Percentiles rank a stretch among this genome's conserved stretches.
Conservation (phyloP, 2,797 vertebrate genomes). For the Huso huso region DNA sequence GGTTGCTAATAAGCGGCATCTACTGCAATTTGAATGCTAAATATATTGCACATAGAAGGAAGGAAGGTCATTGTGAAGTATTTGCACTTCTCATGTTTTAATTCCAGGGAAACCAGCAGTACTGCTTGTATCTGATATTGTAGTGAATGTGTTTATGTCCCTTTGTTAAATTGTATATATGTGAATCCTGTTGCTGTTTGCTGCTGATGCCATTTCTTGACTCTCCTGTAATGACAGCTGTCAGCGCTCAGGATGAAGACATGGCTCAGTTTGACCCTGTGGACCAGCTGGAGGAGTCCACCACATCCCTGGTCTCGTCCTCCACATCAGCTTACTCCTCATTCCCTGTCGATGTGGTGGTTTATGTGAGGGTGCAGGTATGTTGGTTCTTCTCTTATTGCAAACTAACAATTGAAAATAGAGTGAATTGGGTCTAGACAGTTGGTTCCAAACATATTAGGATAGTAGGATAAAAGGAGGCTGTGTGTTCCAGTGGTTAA, state of each 20-base stretch:
- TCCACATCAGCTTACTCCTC: constrained; percentile 90
- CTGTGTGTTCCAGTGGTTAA: no score
- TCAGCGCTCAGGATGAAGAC: constrained; percentile 89
- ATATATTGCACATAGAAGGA: no score
- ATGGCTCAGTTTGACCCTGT: constrained; percentile 92
- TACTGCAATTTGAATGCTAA: no score
- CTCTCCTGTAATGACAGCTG: constrained; percentile 53
- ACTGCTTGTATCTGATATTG: no score
- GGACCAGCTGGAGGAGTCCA: constrained; percentile 87
- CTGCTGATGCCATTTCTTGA: not conserved
- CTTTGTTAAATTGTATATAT: no score
- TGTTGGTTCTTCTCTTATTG: not conserved
- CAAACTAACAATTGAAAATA: no score
- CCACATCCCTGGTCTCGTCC: constrained; percentile 86
- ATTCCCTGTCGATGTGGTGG: constrained; percentile 95
- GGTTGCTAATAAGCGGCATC: no score
- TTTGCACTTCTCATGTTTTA: no score
- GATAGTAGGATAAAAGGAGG: no score
- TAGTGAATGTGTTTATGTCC: no score
- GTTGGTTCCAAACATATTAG: not conserved
- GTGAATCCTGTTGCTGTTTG: not conserved
- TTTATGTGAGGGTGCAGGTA: constrained; percentile 97
- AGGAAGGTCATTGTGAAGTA: no score
- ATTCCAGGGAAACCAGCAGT: no score
- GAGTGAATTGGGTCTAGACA: not conserved